Percentiles rank a stretch among this genome's conserved stretches.
These are phyloP conservation scores for Hepsetus odoe DNA, from an alignment of 2,113 vertebrate genomes.

Conservation along the genomic window DNA sequence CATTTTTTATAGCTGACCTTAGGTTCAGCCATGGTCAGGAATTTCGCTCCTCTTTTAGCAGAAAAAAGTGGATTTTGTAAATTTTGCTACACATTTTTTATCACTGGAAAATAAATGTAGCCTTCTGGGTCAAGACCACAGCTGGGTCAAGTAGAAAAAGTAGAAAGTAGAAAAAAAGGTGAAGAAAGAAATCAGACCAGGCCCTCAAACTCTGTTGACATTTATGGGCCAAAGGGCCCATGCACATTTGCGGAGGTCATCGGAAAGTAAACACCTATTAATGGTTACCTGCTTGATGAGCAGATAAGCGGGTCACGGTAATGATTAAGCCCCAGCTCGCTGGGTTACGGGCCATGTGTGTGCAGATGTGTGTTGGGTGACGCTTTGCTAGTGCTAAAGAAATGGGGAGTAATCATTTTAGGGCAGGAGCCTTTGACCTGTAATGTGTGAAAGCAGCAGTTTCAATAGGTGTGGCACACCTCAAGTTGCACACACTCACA, in stretches of 20 bases:
- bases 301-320: conserved; percentile 94
- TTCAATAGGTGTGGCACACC: conserved; percentile 45
- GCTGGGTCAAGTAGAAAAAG: conserved; percentile 53
- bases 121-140: conserved; percentile 57
- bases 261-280: conserved; percentile 98
- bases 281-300: conserved; percentile 96
- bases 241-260: conserved; percentile 91
- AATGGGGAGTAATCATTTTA: conserved; percentile 76
- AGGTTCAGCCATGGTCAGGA: conserved; percentile 6
- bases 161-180: conserved; percentile 39
- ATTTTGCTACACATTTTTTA: conserved; percentile 27
- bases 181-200: conserved; percentile 59
- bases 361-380: conserved; percentile 73
- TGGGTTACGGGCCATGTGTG: conserved; percentile 76
- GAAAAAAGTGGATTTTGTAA: not conserved
- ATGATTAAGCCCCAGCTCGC: conserved; percentile 91
- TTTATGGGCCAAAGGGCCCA: conserved; percentile 83
- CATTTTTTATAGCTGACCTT: conserved; percentile 24
- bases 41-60: conserved; percentile 10
- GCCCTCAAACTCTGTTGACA: conserved; percentile 76
- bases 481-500: conserved; percentile 21
- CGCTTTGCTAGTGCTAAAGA: conserved; percentile 70
- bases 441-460: conserved; percentile 64
- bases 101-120: conserved; percentile 41
- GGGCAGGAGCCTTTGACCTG: conserved; percentile 75